Evolutionary conservation across 1,140 invertebrate genomes (phyloP), one percentile per base, ranked within the genome.

Genomic region (Periplaneta americana): DNA sequence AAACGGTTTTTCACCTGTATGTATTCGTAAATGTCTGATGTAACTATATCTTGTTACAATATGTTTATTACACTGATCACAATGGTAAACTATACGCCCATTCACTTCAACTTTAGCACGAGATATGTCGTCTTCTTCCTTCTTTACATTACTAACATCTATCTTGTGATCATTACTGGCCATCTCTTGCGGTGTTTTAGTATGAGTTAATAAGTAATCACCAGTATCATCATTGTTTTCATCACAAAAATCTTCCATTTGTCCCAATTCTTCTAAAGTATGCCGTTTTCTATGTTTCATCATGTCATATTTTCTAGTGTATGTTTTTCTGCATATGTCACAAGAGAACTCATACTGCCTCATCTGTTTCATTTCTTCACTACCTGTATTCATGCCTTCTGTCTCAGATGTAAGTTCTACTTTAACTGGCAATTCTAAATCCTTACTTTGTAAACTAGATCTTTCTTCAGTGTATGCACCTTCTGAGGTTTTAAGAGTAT

Each of bases 1-100:
- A 84, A 91, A 95, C 3, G 93, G 93, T 81, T 93, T 91, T 85
- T 95, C 93, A 22, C 93, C 93, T 2, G 93, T 93, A 86, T 95
- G 94, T 36, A 93, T 93, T 8, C 91, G 88, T 83, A 89, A 88
- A 82, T 94, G 93, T 86, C 89, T 91, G 18, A 91, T 85, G 84
- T 91, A 93, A 0, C 91, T 92, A 81, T 92, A 92, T 0, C 90
- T 87, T 3, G 92, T 91, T 83, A 90, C 90, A 34, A 93, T 86
- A 80, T 89, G 89, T 84, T 92, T 92, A 0, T 89, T 90, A 82
- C 93, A 94, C 1, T 89, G 86, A 48, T 87, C 87, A 82, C 92
- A 93, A 22, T 90, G 89, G 84, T 91, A 92, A 84, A 89, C 91
- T 17, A 88, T 84, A 31, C 85, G 86, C 10, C 88, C 89, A 74